Base-by-base conservation (phyloP, 2,888 invertebrate species). In the Yponomeuta plumbellus region DNA sequence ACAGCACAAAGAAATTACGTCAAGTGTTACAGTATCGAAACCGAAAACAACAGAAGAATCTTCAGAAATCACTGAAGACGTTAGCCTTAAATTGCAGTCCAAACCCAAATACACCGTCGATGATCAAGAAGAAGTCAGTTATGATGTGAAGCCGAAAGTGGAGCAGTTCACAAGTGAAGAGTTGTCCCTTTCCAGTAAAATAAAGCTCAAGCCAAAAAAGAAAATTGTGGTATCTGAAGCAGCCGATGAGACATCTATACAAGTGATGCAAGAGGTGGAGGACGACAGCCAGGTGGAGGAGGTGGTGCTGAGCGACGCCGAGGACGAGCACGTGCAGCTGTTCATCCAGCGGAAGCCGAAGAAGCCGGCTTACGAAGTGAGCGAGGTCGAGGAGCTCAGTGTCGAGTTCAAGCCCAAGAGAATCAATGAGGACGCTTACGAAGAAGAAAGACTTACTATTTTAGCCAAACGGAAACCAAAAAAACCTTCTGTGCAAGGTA, bases 171-270 rank as follows among this genome's bases (percentile, higher is more conserved):
- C 94, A 64, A 93, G 94, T 79, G 95, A 95, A 88, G 94, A 95
- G 77, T 88, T 95, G 69, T 94, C 94, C 13, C 92, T 95, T 85
- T 94, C 94, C 0, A 94, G 95, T 70, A 94, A 94, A 83, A 93
- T 95, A 26, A 94, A 93, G 81, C 75, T 95, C 44, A 94, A 94
- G 76, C 93, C 94, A 70, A 93, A 92, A 77, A 93, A 92, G 73
- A 93, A 93, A 66, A 84, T 91, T 20, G 93, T 93, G 11, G 89
- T 93, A 75, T 92, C 92, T 26, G 95, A 95, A 84, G 95, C 94
- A 80, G 91, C 93, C 40, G 94, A 94, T 64, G 94, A 95, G 85
- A 92, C 94, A 70, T 94, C 93, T 2, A 94, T 95, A 61, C 91
- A 92, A 78, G 89, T 95, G 64, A 91, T 92, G 64, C 92, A 94